Base-by-base conservation (phyloP, 2,113 vertebrate genomes). In the Lampris incognitus region DNA sequence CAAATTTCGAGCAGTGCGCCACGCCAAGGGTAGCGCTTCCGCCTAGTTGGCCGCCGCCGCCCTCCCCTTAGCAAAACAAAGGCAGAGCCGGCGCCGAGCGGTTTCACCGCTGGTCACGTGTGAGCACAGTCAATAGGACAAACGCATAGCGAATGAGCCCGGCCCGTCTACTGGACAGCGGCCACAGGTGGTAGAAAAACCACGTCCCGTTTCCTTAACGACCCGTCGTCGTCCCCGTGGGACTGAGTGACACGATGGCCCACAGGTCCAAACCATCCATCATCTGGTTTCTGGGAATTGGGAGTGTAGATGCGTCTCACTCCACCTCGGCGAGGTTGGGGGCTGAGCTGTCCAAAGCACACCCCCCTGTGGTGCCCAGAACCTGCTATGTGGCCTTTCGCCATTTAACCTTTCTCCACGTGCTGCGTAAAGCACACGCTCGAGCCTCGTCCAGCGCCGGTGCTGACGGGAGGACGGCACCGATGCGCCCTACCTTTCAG, bases 341-440 rank as follows among this genome's bases (percentile, higher is more conserved):
- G 40, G 52, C 24, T 9, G 6, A 10, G 13, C 41, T 37, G 62
- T 48, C 44, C 48, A 41, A 37, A 24, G 52, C 24, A 40, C 11
- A 10, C 44, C 66, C 5, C 56, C 55, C 72, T 73, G 66, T 39
- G 76, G 77, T 74, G 77, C 79, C 65, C 66, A 83, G 59, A 58
- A 71, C 76, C 52, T 65, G 48, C 56, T 83, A 80, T 80, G 24
- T 24, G 24, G 24, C 24, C 24, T 24, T 24, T 24, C 24, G 24
- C 24, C 24, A 24, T 24, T 24, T 24, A 24, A 24, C 24, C 57
- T 6, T 8, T 51, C 10, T 57, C 56, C 50, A 2, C 56, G 51
- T 66, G 24, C 56, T 52, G 46, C 48, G 1, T 3, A 46, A 40
- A 13, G 6, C 61, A 44, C 65, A 41, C 49, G 9, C 61, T 36